Conservation (phyloP, 2,797 vertebrate genomes). For the Alcedo quadribrachys region DNA sequence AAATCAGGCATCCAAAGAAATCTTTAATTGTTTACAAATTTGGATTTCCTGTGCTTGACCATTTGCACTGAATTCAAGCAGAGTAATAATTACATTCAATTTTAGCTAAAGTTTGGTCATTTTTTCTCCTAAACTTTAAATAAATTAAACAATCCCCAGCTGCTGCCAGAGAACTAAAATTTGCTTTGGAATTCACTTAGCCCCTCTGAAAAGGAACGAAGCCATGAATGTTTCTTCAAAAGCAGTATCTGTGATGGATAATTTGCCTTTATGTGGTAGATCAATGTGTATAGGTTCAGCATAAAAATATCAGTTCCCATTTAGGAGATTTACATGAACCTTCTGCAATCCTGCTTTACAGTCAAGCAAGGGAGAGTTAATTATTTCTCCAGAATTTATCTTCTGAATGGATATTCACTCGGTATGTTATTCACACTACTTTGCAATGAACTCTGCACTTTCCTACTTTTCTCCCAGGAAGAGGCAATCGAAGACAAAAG, state of each 20-base stretch:
- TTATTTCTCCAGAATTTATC: conserved; percentile 69
- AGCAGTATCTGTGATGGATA: conserved; percentile 6
- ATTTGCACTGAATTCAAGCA: neutral
- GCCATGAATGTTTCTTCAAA: neutral
- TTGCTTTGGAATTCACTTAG: neutral
- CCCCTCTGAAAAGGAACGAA: neutral
- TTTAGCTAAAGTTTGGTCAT: neutral
- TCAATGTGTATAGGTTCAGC: neutral
- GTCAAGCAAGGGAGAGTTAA: conserved; percentile 34
- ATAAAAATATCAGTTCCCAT: conserved; percentile 39
- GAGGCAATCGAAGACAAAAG: conserved; percentile 65
- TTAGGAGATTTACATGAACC: conserved; percentile 54
- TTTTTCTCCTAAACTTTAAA: neutral
- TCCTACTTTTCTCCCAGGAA: conserved; percentile 26
- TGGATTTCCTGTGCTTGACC: neutral
- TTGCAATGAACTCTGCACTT: conserved; percentile 25
- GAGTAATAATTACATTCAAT: neutral
- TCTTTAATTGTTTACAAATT: neutral
- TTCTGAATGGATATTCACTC: conserved; percentile 29
- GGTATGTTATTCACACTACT: conserved; percentile 7
- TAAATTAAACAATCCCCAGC: neutral
- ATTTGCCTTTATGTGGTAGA: conserved; percentile 24
- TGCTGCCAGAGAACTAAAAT: neutral
- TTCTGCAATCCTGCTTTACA: conserved; percentile 27
- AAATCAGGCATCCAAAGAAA: neutral